Conservation (phyloP, 2,888 invertebrate species). For the Spodoptera littoralis region DNA sequence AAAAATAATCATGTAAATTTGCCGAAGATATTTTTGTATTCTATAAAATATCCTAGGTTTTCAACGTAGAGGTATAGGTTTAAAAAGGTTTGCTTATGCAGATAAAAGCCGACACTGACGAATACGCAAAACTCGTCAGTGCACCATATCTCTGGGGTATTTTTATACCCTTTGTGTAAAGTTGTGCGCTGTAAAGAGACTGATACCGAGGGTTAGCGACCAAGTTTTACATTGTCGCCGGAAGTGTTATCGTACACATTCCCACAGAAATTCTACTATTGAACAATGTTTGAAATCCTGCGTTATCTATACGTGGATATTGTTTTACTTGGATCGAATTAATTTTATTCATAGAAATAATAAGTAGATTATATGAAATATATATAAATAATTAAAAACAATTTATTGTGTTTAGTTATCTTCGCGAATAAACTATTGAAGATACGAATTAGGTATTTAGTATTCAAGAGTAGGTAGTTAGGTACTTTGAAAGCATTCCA, state of each 20-base stretch:
- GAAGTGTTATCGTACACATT: slow-evolving; percentile 42
- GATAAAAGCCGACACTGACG: background rate
- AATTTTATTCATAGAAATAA: background rate
- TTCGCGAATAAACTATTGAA: no score
- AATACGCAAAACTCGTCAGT: slow-evolving; percentile 10
- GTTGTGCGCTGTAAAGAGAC: slow-evolving; percentile 27
- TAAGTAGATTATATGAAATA: background rate
- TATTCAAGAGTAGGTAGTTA: no score
- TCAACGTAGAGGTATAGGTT: background rate
- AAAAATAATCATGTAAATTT: no score
- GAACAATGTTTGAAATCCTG: slow-evolving; percentile 18
- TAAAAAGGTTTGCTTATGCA: slow-evolving; percentile 1
- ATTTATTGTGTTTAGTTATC: no score
- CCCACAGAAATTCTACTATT: slow-evolving; percentile 23
- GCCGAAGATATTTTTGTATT: no score
- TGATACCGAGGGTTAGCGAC: slow-evolving; percentile 22
- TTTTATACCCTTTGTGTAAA: slow-evolving; percentile 22
- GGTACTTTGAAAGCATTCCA: no score
- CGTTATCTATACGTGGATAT: slow-evolving; percentile 17
- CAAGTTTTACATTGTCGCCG: slow-evolving; percentile 38
- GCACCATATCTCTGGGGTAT: slow-evolving; percentile 10
- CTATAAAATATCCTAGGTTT: no score
- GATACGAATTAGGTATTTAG: no score
- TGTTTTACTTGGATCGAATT: background rate
- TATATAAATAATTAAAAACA: no score